These are phyloP conservation scores for Pemphigus obesinymphae DNA, from an alignment of 1,140 invertebrate species.

Conservation along the genomic window DNA sequence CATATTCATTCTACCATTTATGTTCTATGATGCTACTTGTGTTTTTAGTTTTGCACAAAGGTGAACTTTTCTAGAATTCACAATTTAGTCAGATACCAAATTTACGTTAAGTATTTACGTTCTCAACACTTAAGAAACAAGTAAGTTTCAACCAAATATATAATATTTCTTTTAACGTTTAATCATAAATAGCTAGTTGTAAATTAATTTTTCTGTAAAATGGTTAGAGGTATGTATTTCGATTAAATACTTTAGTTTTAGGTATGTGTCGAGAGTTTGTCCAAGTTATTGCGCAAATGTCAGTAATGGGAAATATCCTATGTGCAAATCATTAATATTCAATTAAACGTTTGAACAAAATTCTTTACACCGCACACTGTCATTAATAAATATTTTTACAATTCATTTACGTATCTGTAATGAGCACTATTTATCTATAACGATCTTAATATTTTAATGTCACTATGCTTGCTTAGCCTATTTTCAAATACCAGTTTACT, in stretches of 20 bases:
- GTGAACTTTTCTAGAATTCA: neutral
- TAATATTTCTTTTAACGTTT: too few species aligned
- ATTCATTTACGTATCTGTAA: too few species aligned
- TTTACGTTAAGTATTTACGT: neutral
- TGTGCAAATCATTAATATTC: neutral
- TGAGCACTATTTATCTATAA: too few species aligned
- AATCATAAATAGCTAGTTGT: too few species aligned
- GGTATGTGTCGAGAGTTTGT: neutral
- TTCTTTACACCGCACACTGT: neutral
- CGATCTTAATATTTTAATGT: neutral
- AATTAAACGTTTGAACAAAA: neutral
- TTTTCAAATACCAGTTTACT: conserved; percentile 17
- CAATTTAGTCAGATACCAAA: neutral
- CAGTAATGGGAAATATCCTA: neutral
- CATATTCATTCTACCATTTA: neutral
- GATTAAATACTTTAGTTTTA: too few species aligned
- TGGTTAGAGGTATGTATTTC: too few species aligned
- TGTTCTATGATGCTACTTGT: too few species aligned
- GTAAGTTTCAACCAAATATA: too few species aligned
- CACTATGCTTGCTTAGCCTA: neutral
- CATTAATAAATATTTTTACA: neutral
- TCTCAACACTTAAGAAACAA: neutral
- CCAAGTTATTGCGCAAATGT: neutral
- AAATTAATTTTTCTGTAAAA: too few species aligned
- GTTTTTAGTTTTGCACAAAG: neutral